These are phyloP conservation scores for Paramacrobiotus metropolitanus DNA, from an alignment of 1,140 invertebrate genomes.

Conservation along the genomic window DNA sequence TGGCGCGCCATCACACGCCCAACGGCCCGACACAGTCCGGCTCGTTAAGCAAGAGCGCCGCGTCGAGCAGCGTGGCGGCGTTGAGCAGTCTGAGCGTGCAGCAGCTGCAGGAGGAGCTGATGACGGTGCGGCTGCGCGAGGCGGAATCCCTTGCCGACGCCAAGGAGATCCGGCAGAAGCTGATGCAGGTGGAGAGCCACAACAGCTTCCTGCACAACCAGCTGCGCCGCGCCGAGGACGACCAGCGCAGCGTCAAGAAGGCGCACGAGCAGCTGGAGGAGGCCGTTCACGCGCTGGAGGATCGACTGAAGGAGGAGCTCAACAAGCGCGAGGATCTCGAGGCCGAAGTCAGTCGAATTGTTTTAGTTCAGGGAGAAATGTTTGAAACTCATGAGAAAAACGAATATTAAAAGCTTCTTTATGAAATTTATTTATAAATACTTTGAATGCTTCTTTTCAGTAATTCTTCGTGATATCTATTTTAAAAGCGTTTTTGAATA, in stretches of 20 bases:
- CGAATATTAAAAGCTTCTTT: no score
- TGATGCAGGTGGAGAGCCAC: slow-evolving; percentile 93
- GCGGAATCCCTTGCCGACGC: slow-evolving; percentile 75
- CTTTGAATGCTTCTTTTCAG: background rate
- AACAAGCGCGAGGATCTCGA: slow-evolving; percentile 67
- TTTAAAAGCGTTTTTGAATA: background rate
- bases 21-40: no score
- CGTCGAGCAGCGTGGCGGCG: slow-evolving; percentile 11
- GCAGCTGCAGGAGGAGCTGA: slow-evolving; percentile 68
- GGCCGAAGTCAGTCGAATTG: slow-evolving; percentile 29
- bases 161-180: slow-evolving; percentile 75
- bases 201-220: slow-evolving; percentile 37
- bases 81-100: slow-evolving; percentile 32
- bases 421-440: no score
- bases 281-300: slow-evolving; percentile 45
- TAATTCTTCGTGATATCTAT: background rate
- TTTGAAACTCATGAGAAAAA: background rate
- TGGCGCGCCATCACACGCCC: slow-evolving; percentile 10
- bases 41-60: no score
- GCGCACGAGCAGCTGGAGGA: slow-evolving; percentile 42
- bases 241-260: slow-evolving; percentile 54
- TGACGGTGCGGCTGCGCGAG: slow-evolving; percentile 65
- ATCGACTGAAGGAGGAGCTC: slow-evolving; percentile 55
- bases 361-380: background rate
- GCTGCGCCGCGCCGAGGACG: slow-evolving; percentile 71